These are phyloP conservation scores for Paedocypris sp. DNA, from an alignment of 2,113 vertebrate species.

Conservation along the genomic window DNA sequence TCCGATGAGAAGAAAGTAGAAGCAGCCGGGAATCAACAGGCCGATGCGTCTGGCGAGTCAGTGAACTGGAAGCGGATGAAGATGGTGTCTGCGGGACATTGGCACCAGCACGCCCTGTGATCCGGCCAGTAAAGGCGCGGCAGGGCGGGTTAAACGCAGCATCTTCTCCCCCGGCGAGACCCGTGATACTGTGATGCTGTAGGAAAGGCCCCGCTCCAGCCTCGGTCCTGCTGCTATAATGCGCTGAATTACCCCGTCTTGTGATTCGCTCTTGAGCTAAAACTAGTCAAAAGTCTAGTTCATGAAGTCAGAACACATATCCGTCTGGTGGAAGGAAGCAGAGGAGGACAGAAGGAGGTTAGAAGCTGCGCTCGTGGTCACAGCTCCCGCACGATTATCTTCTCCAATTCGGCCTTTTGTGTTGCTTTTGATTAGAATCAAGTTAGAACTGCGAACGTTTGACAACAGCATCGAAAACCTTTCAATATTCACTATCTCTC, in stretches of 20 bases:
- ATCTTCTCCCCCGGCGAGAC: constrained; percentile 29
- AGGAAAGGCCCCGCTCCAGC: constrained; percentile 16
- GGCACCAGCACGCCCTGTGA: not conserved
- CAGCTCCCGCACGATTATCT: too few species aligned
- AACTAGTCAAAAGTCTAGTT: constrained; percentile 1
- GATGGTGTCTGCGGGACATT: constrained; percentile 1
- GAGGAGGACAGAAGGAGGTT: constrained; percentile 1
- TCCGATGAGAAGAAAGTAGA: not conserved
- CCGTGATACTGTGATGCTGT: constrained; percentile 26
- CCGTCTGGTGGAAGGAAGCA: not conserved
- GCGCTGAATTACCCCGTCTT: constrained; percentile 1
- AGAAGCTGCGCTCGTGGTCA: not conserved
- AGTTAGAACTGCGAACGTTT: too few species aligned
- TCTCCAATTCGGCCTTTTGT: too few species aligned
- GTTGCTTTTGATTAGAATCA: too few species aligned
- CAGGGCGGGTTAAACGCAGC: constrained; percentile 9
- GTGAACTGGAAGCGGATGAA: constrained; percentile 6
- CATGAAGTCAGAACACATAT: constrained; percentile 12
- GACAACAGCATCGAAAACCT: too few species aligned
- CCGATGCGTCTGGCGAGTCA: constrained; percentile 1
- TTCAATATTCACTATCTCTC: too few species aligned
- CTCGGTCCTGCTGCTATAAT: constrained; percentile 17
- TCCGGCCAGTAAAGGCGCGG: not conserved
- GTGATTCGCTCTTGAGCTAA: not conserved
- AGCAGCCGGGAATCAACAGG: not conserved